phyloP scores from a whole-genome alignment of 2,888 invertebrate genomes.

The Zele albiditarsus region DNA sequence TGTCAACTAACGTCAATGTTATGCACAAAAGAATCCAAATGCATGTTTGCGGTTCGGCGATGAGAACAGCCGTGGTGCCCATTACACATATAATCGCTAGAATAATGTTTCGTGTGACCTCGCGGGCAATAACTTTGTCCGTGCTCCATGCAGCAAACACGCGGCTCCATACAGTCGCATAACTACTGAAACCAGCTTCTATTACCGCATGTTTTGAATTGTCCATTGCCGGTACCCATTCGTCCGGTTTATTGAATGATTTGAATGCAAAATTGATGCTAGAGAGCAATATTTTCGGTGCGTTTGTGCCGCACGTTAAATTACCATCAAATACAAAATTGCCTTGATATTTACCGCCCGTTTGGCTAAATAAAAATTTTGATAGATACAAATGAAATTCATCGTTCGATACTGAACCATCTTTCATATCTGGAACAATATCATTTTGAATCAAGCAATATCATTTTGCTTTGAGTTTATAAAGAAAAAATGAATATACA shows the following conservation, averaged over 20 bases:
- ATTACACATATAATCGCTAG: slow-evolving; percentile 86
- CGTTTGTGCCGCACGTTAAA: slow-evolving; percentile 78
- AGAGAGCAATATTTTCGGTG: slow-evolving; percentile 77
- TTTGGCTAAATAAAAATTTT: slow-evolving; percentile 81
- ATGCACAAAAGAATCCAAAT: slow-evolving; percentile 86
- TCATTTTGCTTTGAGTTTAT: slow-evolving; percentile 20
- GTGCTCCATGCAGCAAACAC: slow-evolving; percentile 85
- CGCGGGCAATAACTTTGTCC: slow-evolving; percentile 84
- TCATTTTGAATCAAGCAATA: slow-evolving; percentile 12
- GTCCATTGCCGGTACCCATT: slow-evolving; percentile 85
- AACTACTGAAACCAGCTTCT: slow-evolving; percentile 77
- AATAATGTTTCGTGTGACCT: slow-evolving; percentile 84
- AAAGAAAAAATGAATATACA: slow-evolving; percentile 38
- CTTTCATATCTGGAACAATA: slow-evolving; percentile 72
- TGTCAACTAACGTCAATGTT: slow-evolving; percentile 82
- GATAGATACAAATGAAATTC: slow-evolving; percentile 80
- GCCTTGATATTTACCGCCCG: slow-evolving; percentile 80
- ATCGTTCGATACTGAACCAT: slow-evolving; percentile 72
- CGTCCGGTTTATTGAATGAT: slow-evolving; percentile 77
- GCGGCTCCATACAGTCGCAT: slow-evolving; percentile 82
- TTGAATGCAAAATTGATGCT: slow-evolving; percentile 79
- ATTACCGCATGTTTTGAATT: slow-evolving; percentile 76
- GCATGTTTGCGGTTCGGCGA: slow-evolving; percentile 85
- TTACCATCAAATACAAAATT: slow-evolving; percentile 79
- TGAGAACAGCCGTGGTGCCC: slow-evolving; percentile 83